A percentile compares a stretch with the other conserved stretches of the same genome.
These are phyloP conservation scores for Salvator merianae DNA, from an alignment of 2,113 vertebrate genomes.

Conservation along the genomic window DNA sequence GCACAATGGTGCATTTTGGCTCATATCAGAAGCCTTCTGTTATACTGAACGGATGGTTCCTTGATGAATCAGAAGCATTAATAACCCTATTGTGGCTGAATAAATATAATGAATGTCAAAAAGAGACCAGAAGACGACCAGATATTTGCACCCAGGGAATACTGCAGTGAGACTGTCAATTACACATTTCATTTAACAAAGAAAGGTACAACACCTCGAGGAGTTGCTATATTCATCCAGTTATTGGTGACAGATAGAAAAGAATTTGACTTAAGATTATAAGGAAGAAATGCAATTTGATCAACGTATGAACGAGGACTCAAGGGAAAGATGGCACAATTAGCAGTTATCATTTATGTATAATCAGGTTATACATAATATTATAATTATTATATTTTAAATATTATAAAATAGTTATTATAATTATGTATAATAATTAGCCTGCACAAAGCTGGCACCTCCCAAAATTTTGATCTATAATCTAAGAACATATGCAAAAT, in stretches of 20 bases:
- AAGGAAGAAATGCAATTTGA: conserved; percentile 7
- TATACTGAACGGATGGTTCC: neutral
- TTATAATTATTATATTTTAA: too few species aligned
- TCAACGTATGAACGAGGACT: neutral
- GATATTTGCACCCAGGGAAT: neutral
- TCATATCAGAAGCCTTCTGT: neutral
- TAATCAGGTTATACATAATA: neutral
- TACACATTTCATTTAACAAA: conserved; percentile 42
- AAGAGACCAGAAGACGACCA: neutral
- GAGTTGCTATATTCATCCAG: conserved; percentile 42
- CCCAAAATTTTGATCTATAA: too few species aligned
- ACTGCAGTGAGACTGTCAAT: conserved; percentile 18
- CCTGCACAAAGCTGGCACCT: too few species aligned
- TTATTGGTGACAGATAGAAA: neutral
- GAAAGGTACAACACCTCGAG: conserved; percentile 16
- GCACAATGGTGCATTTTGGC: neutral
- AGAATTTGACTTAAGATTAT: neutral
- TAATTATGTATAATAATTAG: neutral
- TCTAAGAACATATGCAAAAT: too few species aligned
- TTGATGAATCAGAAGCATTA: rapidly evolving
- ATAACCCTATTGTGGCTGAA: neutral
- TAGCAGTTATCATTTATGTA: neutral
- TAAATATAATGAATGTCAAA: neutral
- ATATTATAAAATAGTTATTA: too few species aligned
- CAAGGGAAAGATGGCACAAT: neutral